Conservation (phyloP, 2,797 vertebrate species). For the Dendrocincla tyrannina region DNA sequence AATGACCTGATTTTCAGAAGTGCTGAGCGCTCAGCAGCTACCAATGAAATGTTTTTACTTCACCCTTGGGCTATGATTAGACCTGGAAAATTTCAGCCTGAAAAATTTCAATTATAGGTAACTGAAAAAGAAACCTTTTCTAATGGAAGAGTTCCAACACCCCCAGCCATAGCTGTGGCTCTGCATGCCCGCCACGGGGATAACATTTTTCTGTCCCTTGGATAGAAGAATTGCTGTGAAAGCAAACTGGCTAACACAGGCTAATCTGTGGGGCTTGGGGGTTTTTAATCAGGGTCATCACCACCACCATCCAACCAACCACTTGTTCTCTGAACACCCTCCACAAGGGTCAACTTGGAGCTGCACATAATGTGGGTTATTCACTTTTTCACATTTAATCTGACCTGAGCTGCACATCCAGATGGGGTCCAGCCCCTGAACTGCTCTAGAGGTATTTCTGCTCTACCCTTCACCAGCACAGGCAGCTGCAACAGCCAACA, state of each 20-base stretch:
- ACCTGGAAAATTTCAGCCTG: conserved; percentile 48
- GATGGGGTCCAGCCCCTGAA: background rate
- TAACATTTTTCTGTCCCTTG: background rate
- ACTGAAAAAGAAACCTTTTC: conserved; percentile 21
- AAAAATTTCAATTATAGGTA: conserved; percentile 54
- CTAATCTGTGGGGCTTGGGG: background rate
- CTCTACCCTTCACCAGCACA: background rate
- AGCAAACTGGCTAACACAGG: background rate
- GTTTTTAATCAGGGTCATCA: background rate
- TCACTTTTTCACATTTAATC: background rate
- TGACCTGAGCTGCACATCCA: background rate
- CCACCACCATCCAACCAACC: background rate
- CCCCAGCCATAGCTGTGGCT: background rate
- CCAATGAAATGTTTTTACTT: conserved; percentile 50
- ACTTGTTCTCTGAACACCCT: background rate
- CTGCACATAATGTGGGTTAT: fast-evolving
- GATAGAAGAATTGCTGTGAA: background rate
- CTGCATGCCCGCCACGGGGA: background rate
- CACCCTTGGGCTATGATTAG: conserved; percentile 53
- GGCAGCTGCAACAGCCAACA: background rate
- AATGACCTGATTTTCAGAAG: conserved; percentile 53
- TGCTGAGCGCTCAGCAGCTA: conserved; percentile 15
- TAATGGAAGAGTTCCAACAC: background rate
- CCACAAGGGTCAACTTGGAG: fast-evolving
- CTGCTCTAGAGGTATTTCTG: background rate